Conservation (phyloP, 2,797 vertebrate species). For the Synanceia verrucosa region DNA sequence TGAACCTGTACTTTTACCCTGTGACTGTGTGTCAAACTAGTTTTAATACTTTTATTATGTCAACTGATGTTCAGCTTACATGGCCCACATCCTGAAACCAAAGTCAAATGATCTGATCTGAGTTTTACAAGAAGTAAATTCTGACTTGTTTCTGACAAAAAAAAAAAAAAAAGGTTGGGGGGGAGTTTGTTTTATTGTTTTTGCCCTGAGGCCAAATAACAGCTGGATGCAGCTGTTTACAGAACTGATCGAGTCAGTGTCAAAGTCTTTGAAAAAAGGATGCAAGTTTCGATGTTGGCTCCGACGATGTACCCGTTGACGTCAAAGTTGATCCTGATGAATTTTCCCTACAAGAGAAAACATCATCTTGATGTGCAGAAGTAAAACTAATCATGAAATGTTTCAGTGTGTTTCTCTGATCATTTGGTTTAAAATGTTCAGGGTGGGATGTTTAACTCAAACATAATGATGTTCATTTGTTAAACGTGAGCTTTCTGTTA, state of each 20-base stretch:
- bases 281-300: constrained; percentile 99
- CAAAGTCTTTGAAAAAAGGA: constrained; percentile 79
- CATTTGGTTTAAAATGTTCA: not conserved
- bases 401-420: not conserved
- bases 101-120: not conserved
- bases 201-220: not conserved
- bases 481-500: not conserved
- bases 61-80: not conserved
- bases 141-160: not conserved
- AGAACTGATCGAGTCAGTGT: not conserved
- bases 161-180: too few relatives aligned
- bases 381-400: too few relatives aligned
- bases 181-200: too few relatives aligned
- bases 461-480: not conserved
- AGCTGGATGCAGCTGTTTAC: not conserved
- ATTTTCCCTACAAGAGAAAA: constrained; percentile 79
- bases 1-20: not conserved
- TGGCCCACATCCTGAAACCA: not conserved
- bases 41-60: not conserved
- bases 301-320: constrained; percentile 98
- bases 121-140: not conserved
- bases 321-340: constrained; percentile 87
- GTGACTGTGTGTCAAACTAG: not conserved
- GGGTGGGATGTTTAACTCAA: not conserved
- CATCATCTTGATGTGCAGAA: not conserved